Conservation (phyloP, 2,113 vertebrate species). For the Centropus unirufus region DNA sequence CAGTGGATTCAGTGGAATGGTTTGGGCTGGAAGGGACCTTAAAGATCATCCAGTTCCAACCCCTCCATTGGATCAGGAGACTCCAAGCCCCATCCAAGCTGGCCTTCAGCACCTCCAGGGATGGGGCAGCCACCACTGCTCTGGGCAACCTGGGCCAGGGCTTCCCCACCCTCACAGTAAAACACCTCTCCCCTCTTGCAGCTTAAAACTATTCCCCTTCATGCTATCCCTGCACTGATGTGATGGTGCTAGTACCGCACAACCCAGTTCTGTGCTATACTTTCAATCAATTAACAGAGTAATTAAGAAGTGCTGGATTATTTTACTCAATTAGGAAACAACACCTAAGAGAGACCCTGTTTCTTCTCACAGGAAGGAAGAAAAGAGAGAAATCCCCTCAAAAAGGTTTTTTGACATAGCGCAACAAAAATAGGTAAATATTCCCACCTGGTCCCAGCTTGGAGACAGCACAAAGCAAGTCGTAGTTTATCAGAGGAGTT, state of each 20-base stretch:
- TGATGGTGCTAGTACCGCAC: background rate
- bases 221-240: no score
- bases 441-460: constrained; percentile 92
- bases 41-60: no score
- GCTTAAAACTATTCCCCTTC: no score
- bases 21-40: no score
- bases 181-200: no score
- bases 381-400: background rate
- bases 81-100: no score
- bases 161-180: no score
- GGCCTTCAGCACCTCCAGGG: no score
- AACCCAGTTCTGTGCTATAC: background rate
- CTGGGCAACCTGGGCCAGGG: no score
- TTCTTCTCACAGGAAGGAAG: background rate
- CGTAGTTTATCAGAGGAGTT: constrained; percentile 92
- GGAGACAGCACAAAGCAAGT: constrained; percentile 95
- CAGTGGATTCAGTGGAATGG: no score
- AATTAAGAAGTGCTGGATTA: background rate
- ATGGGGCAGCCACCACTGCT: no score
- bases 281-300: background rate
- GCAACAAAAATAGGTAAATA: background rate
- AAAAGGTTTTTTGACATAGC: background rate
- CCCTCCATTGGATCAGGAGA: no score
- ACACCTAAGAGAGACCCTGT: background rate
- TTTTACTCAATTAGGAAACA: background rate